phyloP scores from a whole-genome alignment of 30 jellyfish, hydroid and myxozoan species.

The Rhopilema esculentum region DNA sequence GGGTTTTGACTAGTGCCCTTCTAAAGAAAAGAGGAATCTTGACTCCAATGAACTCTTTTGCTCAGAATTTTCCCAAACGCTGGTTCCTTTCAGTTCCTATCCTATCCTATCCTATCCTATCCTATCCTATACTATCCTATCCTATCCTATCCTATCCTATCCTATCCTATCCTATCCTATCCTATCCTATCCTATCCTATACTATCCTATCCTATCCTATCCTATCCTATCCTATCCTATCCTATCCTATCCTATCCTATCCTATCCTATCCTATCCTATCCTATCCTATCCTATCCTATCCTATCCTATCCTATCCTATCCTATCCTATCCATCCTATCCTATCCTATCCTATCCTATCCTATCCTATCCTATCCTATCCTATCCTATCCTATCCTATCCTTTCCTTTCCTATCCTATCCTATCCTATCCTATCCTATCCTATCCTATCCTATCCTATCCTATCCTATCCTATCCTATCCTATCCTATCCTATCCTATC shows the following conservation, averaged over 20 bases:
- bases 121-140: conserved; percentile 17
- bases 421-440: conserved; percentile 8
- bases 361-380: conserved; percentile 7
- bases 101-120: conserved; percentile 2
- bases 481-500: conserved; percentile 14
- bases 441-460: conserved; percentile 3
- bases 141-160: conserved; percentile 13
- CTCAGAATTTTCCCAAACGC: no score
- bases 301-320: conserved; percentile 9
- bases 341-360: conserved; percentile 13
- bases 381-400: conserved; percentile 10
- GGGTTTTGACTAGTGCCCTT: no score
- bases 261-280: conserved; percentile 3
- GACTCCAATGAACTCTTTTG: no score
- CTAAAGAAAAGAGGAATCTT: no score
- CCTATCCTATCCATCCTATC: conserved; percentile 18
- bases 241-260: conserved; percentile 10
- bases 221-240: conserved; percentile 8
- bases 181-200: conserved; percentile 6
- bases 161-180: conserved; percentile 14
- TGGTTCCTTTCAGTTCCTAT: neutral
- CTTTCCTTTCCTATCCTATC: neutral
- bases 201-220: conserved; percentile 2
- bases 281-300: conserved; percentile 6
- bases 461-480: conserved; percentile 5